Percentiles rank a stretch among this genome's conserved stretches.
These are phyloP conservation scores for Gila orcuttii DNA, from an alignment of 2,113 vertebrate species.

Conservation along the genomic window DNA sequence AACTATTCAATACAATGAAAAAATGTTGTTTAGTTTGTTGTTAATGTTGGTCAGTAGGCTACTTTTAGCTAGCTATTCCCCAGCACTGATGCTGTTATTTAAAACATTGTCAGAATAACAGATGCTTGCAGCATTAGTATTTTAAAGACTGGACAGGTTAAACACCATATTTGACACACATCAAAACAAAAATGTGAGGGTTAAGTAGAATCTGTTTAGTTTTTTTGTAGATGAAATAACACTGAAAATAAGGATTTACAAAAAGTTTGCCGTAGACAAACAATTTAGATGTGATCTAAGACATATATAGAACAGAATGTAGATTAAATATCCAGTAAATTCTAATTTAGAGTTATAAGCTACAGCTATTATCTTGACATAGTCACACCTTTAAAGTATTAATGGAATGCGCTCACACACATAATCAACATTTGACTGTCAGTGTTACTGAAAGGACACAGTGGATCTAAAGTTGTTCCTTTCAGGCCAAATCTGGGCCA, in stretches of 20 bases:
- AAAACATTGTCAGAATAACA: too few relatives aligned
- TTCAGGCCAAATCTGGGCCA: conserved; percentile 18
- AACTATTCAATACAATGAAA: too few relatives aligned
- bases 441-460: background rate
- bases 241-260: background rate
- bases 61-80: background rate
- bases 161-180: background rate
- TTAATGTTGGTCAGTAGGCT: too few relatives aligned
- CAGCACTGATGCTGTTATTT: background rate
- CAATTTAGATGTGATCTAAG: background rate
- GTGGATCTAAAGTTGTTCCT: background rate
- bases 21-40: too few relatives aligned
- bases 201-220: background rate
- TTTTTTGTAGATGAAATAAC: background rate
- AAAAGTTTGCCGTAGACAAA: background rate
- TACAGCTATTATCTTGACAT: background rate
- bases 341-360: background rate
- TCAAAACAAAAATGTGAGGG: background rate
- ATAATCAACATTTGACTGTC: conserved; percentile 1
- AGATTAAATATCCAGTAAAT: background rate
- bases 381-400: conserved; percentile 1
- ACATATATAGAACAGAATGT: background rate
- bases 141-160: background rate
- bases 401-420: background rate
- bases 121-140: background rate